These are phyloP conservation scores for Papilio helenus DNA, from an alignment of 1,140 invertebrate genomes.

Conservation along the genomic window DNA sequence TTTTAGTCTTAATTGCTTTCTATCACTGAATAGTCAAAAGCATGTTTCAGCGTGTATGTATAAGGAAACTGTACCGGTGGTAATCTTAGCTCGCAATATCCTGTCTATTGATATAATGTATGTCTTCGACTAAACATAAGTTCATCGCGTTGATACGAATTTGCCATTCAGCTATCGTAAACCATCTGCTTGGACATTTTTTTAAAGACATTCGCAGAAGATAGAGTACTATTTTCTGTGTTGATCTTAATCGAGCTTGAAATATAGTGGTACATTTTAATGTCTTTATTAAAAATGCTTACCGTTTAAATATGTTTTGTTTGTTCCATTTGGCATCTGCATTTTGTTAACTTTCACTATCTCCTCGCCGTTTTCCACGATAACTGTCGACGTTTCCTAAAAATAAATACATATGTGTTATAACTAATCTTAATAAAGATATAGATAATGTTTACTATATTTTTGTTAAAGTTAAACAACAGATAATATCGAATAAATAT, in stretches of 20 bases:
- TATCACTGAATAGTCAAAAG: too few relatives aligned
- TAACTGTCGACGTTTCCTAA: conserved; percentile 54
- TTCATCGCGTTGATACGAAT: not conserved
- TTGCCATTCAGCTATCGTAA: not conserved
- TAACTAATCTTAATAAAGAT: not conserved
- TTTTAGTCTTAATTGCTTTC: too few relatives aligned
- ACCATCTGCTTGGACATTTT: too few relatives aligned
- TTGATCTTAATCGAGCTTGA: not conserved
- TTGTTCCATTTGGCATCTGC: conserved; percentile 61
- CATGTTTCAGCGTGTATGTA: too few relatives aligned
- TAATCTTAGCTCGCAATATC: too few relatives aligned
- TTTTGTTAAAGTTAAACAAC: not conserved
- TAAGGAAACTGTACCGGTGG: too few relatives aligned
- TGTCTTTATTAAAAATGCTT: conserved; percentile 39
- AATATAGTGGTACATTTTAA: not conserved
- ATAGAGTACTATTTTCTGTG: not conserved
- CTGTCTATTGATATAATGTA: too few relatives aligned
- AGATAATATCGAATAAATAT: not conserved
- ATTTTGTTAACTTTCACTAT: conserved; percentile 64
- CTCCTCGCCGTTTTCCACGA: conserved; percentile 68
- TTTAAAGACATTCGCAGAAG: too few relatives aligned
- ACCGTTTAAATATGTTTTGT: conserved; percentile 63
- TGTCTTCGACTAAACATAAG: too few relatives aligned
- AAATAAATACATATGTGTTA: conserved; percentile 17
- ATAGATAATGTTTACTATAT: not conserved